Base-by-base conservation (phyloP, 2,888 invertebrate genomes). In the Drosophila affinis region DNA sequence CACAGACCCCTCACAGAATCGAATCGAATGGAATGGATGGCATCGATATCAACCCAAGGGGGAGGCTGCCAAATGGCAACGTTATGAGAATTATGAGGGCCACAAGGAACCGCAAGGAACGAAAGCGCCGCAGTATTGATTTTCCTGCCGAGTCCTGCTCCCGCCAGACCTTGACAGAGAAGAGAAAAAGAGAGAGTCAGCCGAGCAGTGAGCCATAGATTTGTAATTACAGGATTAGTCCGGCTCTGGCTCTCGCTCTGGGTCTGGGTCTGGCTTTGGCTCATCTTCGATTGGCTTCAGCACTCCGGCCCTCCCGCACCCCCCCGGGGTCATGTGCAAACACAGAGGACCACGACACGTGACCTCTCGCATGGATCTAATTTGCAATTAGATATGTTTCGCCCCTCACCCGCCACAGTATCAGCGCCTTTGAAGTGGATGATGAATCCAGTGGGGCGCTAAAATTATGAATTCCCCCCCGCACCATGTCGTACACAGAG, bases 171-270 rank as follows among this genome's bases (percentile, higher is more conserved):
- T 44, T 44, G 49, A 47, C n/a, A 48, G 47, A 32, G 29, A 10
- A 21, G 34, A 53, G 3, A 64, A 34, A 12, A 34, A 34, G 34
- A 24, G 53, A 55, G 55, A 70, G 59, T 18, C 69, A 59, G 55
- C 51, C 67, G 69, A 57, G 59, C 75, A 76, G 61, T 70, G 71
- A 77, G 69, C 76, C 76, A 55, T 77, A 67, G 87, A 73, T 85
- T 84, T 87, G 79, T 87, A 84, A 87, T 84, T 84, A 84, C 79
- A 72, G 82, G 76, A 85, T 85, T 84, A 87, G 88, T 76, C 57
- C 72, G 61, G 56, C 58, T 69, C 68, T 73, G 70, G 63, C 59
- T 69, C 65, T 74, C 74, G 14, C n/a, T 78, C 79, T 77, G 74
- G 27, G 27, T 27, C 27, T 79, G 75, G 74, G 65, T 79, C 64